Percentiles rank a stretch among this genome's conserved stretches.
Conservation (phyloP, 1,140 invertebrate genomes). For the Euschistus heros region DNA sequence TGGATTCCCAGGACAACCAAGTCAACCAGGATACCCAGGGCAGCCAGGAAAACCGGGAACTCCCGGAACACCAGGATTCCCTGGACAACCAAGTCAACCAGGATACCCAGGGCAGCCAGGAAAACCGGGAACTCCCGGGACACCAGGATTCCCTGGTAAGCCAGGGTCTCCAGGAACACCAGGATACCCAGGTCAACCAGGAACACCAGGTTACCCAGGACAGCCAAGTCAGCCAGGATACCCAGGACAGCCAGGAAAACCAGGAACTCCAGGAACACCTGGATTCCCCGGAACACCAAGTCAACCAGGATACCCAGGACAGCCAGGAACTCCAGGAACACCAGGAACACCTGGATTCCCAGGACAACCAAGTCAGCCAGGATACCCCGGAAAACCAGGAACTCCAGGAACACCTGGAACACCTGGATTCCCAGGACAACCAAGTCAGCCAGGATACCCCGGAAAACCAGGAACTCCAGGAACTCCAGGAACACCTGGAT, state of each 20-base stretch:
- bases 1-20: conserved; percentile 30
- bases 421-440: conserved; percentile 24
- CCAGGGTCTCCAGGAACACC: conserved; percentile 32
- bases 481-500: conserved; percentile 27
- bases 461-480: conserved; percentile 29
- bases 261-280: conserved; percentile 30
- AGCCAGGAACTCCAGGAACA: conserved; percentile 25
- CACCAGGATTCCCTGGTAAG: conserved; percentile 28
- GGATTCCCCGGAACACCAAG: conserved; percentile 29
- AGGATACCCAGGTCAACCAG: conserved; percentile 32
- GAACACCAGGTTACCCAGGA: conserved; percentile 27
- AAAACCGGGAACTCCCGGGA: conserved; percentile 29
- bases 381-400: conserved; percentile 30
- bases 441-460: conserved; percentile 28
- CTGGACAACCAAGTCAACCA: conserved; percentile 29
- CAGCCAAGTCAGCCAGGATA: conserved; percentile 24
- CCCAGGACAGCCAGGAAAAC: conserved; percentile 28
- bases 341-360: conserved; percentile 29
- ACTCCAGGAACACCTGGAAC: conserved; percentile 3
- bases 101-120: conserved; percentile 28
- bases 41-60: conserved; percentile 27
- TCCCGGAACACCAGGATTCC: conserved; percentile 24
- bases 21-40: conserved; percentile 28
- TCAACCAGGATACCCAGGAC: conserved; percentile 22
- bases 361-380: conserved; percentile 31